Percentiles rank a stretch among this genome's conserved stretches.
These are phyloP conservation scores for Brachyistius frenatus DNA, from an alignment of 2,113 vertebrate species.

Conservation along the genomic window DNA sequence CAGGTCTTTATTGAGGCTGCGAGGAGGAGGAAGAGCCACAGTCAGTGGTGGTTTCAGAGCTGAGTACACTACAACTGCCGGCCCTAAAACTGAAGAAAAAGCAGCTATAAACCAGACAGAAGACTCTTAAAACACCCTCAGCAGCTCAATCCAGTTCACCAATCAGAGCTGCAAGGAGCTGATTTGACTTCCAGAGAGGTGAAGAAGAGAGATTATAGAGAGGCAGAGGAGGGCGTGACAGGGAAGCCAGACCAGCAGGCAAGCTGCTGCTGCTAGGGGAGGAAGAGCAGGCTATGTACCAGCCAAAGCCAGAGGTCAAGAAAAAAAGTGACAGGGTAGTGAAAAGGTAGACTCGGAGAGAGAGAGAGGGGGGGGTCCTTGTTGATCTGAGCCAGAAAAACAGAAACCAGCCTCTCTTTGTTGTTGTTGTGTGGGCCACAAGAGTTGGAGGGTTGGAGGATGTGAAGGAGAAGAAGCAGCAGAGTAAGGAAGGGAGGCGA, in stretches of 20 bases:
- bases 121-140: slow-evolving; percentile 1
- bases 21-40: slow-evolving; percentile 28
- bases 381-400: slow-evolving; percentile 47
- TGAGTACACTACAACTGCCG: fast-evolving
- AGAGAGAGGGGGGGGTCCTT: slow-evolving; percentile 40
- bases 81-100: slow-evolving; percentile 1
- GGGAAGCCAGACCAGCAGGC: slow-evolving; percentile 61
- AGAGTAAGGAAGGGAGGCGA: slow-evolving; percentile 12
- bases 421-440: slow-evolving; percentile 53
- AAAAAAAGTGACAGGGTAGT: slow-evolving; percentile 89
- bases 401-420: slow-evolving; percentile 48
- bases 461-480: slow-evolving; percentile 62
- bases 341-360: slow-evolving; percentile 87
- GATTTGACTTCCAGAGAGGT: slow-evolving; percentile 28
- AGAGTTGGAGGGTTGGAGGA: slow-evolving; percentile 48
- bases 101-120: not conserved
- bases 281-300: slow-evolving; percentile 87
- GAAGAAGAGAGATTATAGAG: slow-evolving; percentile 29
- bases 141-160: slow-evolving; percentile 23
- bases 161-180: slow-evolving; percentile 47
- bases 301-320: slow-evolving; percentile 87
- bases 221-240: slow-evolving; percentile 69
- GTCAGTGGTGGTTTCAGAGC: slow-evolving; percentile 26
- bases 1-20: slow-evolving; percentile 43
- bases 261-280: slow-evolving; percentile 85